Base-by-base conservation (phyloP, 37 sponge, comb jelly and placozoan genomes). In the Agelas oroides region DNA sequence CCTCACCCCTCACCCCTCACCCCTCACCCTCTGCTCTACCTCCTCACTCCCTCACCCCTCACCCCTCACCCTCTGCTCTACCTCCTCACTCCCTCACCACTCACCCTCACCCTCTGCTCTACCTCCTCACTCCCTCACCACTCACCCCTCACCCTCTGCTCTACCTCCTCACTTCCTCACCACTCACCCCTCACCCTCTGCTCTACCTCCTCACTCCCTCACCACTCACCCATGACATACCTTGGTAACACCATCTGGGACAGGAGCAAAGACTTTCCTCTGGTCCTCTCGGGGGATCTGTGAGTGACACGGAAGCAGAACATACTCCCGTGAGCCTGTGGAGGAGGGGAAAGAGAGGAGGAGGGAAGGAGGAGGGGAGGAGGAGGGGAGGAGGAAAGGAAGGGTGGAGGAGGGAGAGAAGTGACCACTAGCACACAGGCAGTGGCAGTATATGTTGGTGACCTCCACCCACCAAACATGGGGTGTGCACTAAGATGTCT, bases 201-300 rank as follows among this genome's bases (percentile, higher is more conserved):
- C n/a, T n/a, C n/a, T 25, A 61, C 13, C 5, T 13, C 2, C 27
- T 37, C 33, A 5, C 13, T 6, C 30, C 28, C 24, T 70, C 41
- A 71, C 46, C 46, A 46, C 46, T 8, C 46, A 3, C 3, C 46
- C 46, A 12, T 8, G 8, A 27, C 65, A 65, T 32, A 81, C 88
- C 81, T 93, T 93, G 24, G 93, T 93, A 68, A 93, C 86, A 15
- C 86, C 89, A 21, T 59, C 59, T 24, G 89, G 86, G 27, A 81
- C 83, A 14, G 86, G 83, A 1, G 53, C 80, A 67, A 93, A 93
- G 13, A 93, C 89, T 30, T 76, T 76, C 55, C 82, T 65, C 74
- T 93, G 93, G 36, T 88, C 93, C 70, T 93, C 93, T 16, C 85
- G 73, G 3, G 93, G 89, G 46, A 93, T 73, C 74, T 88, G 89